Base-by-base conservation (phyloP, 2,888 invertebrate species). In the Heliconius sara region DNA sequence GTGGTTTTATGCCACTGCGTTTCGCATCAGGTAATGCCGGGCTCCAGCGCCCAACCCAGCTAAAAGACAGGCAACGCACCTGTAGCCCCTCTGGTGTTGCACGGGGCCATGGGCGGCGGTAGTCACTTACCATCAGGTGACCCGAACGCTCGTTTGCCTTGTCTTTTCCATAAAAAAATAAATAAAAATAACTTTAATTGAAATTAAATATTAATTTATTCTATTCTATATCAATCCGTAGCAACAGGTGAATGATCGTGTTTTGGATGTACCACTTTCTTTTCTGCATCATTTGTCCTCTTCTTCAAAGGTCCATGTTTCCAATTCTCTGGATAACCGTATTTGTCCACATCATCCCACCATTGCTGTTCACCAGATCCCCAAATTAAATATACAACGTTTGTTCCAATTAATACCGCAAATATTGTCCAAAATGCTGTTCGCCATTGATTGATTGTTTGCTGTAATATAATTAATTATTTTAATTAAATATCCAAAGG, bases 401-500 rank as follows among this genome's bases (percentile, higher is more conserved):
- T 97, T 0, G 97, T 97, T 0, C 95, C 88, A 22, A 96, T 86
- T 82, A 98, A 96, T 0, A 98, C 96, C 0, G 87, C 96, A 65
- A 97, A 96, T 60, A 97, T 96, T 65, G 97, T 96, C 97, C 98
- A 98, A 88, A 98, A 98, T 6, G 98, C 98, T 3, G 95, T 88
- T 52, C 97, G 95, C 98, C 98, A 98, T 90, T 97, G 96, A 1
- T 88, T 86, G 3, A 97, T 86, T 2, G 96, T 95, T 89, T 96
- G 96, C 96, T 96, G 88, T 63, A 95, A 94, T 22, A 83, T 47
- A 76, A 68, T 43, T 43, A 43, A 27, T 27, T 27, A 43, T 60
- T 60, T n/a, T n/a, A 60, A n/a, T 3, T n/a, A 60, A 60, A n/a
- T 60, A 60, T 12, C 12, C 10, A 60, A 22, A n/a, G 10, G n/a